Evolutionary conservation across 2,888 invertebrate genomes (phyloP).

Genomic region (Hermaeophaga mercurialis): DNA sequence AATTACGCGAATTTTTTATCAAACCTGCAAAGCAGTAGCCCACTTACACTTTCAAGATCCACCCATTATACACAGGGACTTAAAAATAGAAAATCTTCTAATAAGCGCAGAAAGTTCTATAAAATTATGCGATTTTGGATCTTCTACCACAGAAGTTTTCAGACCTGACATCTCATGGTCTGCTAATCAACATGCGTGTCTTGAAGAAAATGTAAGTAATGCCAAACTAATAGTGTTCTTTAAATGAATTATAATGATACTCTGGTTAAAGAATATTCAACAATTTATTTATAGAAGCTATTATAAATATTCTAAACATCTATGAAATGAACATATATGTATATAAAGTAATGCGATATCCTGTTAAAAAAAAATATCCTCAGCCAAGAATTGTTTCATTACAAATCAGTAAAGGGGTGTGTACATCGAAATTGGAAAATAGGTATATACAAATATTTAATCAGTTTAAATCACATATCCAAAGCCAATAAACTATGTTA

Average conservation of each 20-base stretch:
- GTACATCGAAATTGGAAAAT: too few relatives aligned
- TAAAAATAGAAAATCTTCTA: constrained; percentile 95
- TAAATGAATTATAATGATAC: neutral
- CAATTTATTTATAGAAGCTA: neutral
- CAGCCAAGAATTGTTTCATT: too few relatives aligned
- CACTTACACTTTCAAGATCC: constrained; percentile 92
- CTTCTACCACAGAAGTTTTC: constrained; percentile 83
- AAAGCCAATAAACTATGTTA: too few relatives aligned
- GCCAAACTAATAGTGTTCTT: neutral
- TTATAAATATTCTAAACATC: neutral
- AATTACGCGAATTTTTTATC: constrained; percentile 86
- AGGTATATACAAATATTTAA: too few relatives aligned
- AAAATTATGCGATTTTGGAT: constrained; percentile 98
- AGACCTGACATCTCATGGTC: constrained; percentile 90
- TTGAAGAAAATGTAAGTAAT: constrained; percentile 85
- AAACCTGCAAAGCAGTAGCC: constrained; percentile 86
- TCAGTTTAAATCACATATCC: too few relatives aligned
- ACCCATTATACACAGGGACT: constrained; percentile 93
- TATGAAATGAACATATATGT: too few relatives aligned
- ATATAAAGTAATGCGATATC: too few relatives aligned
- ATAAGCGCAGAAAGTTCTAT: constrained; percentile 83
- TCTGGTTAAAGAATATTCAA: neutral
- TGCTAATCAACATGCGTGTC: constrained; percentile 84
- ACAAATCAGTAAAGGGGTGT: too few relatives aligned
- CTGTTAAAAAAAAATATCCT: too few relatives aligned